Percentiles rank a stretch among this genome's conserved stretches.
phyloP scores from a whole-genome alignment of 1,140 invertebrate species.

The Oncopeltus fasciatus region DNA sequence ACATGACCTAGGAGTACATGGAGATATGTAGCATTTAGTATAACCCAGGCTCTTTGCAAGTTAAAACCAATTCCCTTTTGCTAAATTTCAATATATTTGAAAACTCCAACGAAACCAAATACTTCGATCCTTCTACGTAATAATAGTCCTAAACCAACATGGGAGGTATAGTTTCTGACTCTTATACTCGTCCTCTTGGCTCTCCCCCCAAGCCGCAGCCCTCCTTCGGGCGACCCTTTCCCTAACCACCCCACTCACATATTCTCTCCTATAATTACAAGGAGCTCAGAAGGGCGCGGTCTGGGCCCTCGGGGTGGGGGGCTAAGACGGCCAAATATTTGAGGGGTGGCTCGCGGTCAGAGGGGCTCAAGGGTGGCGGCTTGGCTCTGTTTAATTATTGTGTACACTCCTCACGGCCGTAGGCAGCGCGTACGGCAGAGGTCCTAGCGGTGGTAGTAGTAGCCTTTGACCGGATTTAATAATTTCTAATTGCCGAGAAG shows the following conservation, averaged over 20 bases:
- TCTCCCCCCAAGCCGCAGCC: neutral
- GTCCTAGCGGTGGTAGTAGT: too few relatives aligned
- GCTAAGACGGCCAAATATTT: slow-evolving; percentile 6
- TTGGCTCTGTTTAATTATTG: slow-evolving; percentile 7
- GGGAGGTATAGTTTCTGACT: too few relatives aligned
- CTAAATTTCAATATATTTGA: too few relatives aligned
- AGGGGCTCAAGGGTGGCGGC: neutral
- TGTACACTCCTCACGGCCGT: neutral
- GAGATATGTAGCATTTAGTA: too few relatives aligned
- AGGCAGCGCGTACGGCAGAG: too few relatives aligned
- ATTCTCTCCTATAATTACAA: slow-evolving; percentile 7
- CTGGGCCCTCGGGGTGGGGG: neutral
- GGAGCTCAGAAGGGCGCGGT: neutral
- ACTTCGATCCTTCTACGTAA: too few relatives aligned
- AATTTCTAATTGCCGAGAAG: slow-evolving; percentile 10
- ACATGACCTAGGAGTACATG: too few relatives aligned
- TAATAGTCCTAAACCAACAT: slow-evolving; percentile 7
- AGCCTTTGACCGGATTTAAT: slow-evolving; percentile 9
- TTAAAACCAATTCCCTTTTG: too few relatives aligned
- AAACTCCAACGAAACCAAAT: too few relatives aligned
- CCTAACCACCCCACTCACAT: neutral
- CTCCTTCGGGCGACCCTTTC: neutral
- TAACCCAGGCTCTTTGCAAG: too few relatives aligned
- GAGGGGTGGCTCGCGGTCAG: neutral
- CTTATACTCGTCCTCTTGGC: too few relatives aligned